Conservation (phyloP, 2,797 vertebrate genomes). For the Megalops cyprinoides region DNA sequence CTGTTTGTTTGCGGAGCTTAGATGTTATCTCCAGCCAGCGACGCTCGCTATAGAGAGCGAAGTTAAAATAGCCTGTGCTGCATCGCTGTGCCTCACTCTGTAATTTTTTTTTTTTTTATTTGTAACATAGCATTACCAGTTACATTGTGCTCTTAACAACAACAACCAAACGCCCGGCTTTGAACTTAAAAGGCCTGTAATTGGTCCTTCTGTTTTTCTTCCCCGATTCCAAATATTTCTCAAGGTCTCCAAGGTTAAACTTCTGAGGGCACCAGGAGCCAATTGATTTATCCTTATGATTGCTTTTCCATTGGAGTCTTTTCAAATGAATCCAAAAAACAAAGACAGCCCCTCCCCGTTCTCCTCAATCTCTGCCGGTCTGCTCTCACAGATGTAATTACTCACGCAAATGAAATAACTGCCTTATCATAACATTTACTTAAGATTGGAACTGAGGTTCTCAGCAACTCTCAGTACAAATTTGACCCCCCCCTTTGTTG, state of each 20-base stretch:
- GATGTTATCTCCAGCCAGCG: neutral
- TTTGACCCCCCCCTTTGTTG: conserved; percentile 23
- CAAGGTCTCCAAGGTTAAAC: conserved; percentile 41
- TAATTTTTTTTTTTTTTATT: neutral
- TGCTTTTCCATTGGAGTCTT: conserved; percentile 36
- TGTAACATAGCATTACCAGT: neutral
- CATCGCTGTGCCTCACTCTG: neutral
- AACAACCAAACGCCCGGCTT: neutral
- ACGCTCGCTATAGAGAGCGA: neutral
- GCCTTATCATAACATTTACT: conserved; percentile 62
- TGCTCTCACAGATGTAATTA: conserved; percentile 61
- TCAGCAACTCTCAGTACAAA: conserved; percentile 38
- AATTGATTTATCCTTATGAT: conserved; percentile 45
- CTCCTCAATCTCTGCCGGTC: conserved; percentile 47
- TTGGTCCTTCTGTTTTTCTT: conserved; percentile 30
- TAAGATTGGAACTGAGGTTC: conserved; percentile 50
- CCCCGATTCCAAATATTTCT: conserved; percentile 34
- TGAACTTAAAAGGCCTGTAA: conserved; percentile 23
- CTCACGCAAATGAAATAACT: conserved; percentile 64
- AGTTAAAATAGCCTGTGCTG: neutral
- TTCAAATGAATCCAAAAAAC: conserved; percentile 67
- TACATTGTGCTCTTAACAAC: neutral
- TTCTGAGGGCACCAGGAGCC: conserved; percentile 39
- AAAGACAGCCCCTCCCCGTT: conserved; percentile 43
- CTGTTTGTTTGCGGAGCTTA: neutral